Evolutionary conservation across 1,140 invertebrate genomes (phyloP), one percentile per base, ranked within the genome.

Genomic region (Drosophila aff.): DNA sequence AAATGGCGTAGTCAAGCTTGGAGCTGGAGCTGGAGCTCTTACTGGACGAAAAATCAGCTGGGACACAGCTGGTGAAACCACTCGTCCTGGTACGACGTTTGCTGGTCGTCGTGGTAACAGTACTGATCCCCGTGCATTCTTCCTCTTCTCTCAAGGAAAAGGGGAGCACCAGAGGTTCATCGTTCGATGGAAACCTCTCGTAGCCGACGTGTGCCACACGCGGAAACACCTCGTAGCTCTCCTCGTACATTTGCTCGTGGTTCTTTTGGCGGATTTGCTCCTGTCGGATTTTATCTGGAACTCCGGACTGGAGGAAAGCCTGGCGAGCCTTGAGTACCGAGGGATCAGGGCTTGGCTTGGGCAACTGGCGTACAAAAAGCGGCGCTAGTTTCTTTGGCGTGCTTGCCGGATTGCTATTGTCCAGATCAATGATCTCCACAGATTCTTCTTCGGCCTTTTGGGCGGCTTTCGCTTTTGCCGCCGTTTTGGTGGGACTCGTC

Each of bases 221-320:
- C 16, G 93, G 93, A 93, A 95, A 95, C 31, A 91, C 71, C 75
- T 94, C 93, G 47, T 82, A 89, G 71, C 79, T 89, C 18, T 91
- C 79, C 47, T 93, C 93, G 58, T 93, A 92, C 57, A 74, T 81
- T 68, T 77, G 74, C 71, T 79, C 78, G 68, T 74, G 91, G 65
- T 76, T 91, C 18, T 93, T 92, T 58, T 94, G 93, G 69, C 94
- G 93, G 44, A 89, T 91, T 38, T 93, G 91, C 49, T 93, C 92
- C 81, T 94, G 94, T 43, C 94, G 94, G 40, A 95, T 89, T 71
- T 93, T 93, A 47, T 94, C 94, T 4, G 95, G 95, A 4, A 95
- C 93, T 9, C 94, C 95, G 69, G 95, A 95, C 18, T 94, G 91
- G 5, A 96, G 85, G 91, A 96, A 95, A 41, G 94, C 94, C 69